Conservation (phyloP, 2,113 vertebrate species). For the Pongo pygmaeus region DNA sequence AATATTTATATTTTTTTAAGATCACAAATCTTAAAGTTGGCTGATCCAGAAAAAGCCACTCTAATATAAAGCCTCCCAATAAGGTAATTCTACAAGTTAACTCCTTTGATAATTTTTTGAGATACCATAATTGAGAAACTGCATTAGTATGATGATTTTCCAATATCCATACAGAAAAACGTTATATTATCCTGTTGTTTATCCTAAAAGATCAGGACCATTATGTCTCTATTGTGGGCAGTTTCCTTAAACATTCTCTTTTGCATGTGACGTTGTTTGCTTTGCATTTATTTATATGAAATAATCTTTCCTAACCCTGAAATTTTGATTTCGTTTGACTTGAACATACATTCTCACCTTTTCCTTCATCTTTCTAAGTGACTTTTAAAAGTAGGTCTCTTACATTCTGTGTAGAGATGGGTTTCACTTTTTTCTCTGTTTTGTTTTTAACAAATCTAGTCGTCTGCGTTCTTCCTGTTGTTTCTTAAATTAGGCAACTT, state of each 20-base stretch:
- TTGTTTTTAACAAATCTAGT: not conserved
- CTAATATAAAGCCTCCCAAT: not conserved
- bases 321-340: constrained; percentile 1
- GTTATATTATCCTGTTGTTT: not conserved
- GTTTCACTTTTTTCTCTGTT: not conserved
- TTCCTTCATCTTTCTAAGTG: not conserved
- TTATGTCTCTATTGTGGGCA: not conserved
- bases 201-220: not conserved
- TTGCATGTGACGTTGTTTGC: not conserved
- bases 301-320: not conserved
- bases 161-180: not conserved
- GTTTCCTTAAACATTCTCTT: not conserved
- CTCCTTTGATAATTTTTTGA: not conserved
- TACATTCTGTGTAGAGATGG: not conserved
- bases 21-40: not conserved
- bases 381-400: not conserved
- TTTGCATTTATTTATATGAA: not conserved
- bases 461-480: not conserved
- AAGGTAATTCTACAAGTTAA: not conserved
- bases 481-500: not conserved
- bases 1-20: not conserved
- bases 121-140: not conserved
- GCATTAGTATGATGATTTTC: not conserved
- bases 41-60: not conserved
- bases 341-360: not conserved